Percentiles rank a stretch among this genome's conserved stretches.
Conservation (phyloP, 2,888 invertebrate species). For the Tetragnatha montana region DNA sequence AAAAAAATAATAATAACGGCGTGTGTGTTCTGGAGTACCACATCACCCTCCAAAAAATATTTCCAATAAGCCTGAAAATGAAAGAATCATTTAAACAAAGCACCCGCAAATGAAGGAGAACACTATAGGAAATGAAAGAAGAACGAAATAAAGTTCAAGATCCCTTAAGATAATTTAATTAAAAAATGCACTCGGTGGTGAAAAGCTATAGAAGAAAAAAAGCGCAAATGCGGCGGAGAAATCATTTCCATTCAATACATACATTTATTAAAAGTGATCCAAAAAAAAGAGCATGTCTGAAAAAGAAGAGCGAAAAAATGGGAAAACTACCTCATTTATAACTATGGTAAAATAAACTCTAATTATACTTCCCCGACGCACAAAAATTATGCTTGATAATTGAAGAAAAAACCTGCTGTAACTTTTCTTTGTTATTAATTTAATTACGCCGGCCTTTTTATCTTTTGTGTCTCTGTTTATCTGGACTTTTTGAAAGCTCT, state of each 20-base stretch:
- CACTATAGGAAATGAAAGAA: conserved; percentile 17
- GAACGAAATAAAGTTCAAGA: conserved; percentile 13
- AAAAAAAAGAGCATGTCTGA: not conserved
- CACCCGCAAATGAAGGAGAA: conserved; percentile 24
- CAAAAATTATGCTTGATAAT: conserved; percentile 53
- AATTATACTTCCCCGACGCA: conserved; percentile 42
- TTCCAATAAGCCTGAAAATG: not conserved
- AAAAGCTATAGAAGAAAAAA: conserved; percentile 18
- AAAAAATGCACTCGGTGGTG: conserved; percentile 27
- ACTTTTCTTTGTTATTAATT: conserved; percentile 58
- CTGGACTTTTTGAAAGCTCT: not conserved
- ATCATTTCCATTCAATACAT: conserved; percentile 42
- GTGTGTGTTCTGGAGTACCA: not conserved
- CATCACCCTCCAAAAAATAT: not conserved
- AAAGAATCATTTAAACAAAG: conserved; percentile 28
- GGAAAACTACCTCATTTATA: conserved; percentile 31
- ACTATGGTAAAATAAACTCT: conserved; percentile 46
- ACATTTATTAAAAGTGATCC: conserved; percentile 37
- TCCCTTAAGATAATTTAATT: conserved; percentile 43
- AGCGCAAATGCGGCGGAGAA: not conserved
- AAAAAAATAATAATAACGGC: not conserved
- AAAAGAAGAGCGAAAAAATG: not conserved
- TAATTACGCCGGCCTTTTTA: conserved; percentile 46
- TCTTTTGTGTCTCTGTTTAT: conserved; percentile 24
- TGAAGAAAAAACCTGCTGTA: conserved; percentile 45